Base-by-base conservation (phyloP, 2,797 vertebrate species). In the Lophius americanus region DNA sequence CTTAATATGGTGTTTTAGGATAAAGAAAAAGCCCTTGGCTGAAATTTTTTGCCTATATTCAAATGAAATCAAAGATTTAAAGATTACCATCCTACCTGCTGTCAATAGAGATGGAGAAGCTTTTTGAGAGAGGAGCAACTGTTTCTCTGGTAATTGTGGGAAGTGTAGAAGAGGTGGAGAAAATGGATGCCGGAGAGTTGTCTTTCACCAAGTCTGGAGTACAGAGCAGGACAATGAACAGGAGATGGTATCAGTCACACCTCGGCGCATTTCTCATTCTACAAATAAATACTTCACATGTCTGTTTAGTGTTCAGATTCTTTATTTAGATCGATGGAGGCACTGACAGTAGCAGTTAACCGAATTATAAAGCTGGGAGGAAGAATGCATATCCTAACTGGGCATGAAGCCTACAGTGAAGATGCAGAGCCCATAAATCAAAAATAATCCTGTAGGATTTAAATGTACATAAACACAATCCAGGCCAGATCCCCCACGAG, bases 161-260 rank as follows among this genome's bases (percentile, higher is more conserved):
- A 81, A 93, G 60, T 56, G 84, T 74, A 42, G 91, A 89, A 47
- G 93, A 93, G 6, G 92, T 83, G 50, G 89, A 65, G 65, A 92
- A 79, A 39, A 76, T n/a, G 38, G 81, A 90, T 13, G 83, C 60
- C 3, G 85, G 42, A 3, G 83, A 75, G 48, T 83, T 46, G 3
- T 96, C 96, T 85, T 93, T 95, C 33, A 88, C 81, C 3, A 89
- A 91, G 86, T 87, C 96, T 97, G 73, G 50, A 81, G 46, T 48
- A 39, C 58, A 80, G 10, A 70, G 35, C 13, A 48, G 9, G 39
- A 51, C 23, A 56, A 37, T 12, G 7, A 63, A 9, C 33, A 76
- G 41, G 51, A 66, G 69, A n/a, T 70, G 37, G 14, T 64, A 60
- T 80, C 41, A 50, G 10, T 80, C 14, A 59, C n/a, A 70, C n/a